phyloP scores from a whole-genome alignment of 2,113 vertebrate species.

The Nicator chloris region DNA sequence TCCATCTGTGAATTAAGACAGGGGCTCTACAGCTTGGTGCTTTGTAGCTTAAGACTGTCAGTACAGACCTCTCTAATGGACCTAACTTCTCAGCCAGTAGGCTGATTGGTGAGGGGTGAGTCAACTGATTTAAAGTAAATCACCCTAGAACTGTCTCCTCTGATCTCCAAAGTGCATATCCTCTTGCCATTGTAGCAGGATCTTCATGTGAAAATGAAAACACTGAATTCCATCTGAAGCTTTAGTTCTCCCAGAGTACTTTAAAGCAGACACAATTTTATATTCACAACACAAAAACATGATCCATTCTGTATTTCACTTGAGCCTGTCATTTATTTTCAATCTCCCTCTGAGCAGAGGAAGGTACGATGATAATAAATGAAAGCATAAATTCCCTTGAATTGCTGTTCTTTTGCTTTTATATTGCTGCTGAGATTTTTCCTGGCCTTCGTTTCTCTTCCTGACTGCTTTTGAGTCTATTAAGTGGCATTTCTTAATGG shows the following conservation, averaged over 20 bases:
- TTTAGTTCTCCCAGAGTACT: neutral
- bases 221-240: neutral
- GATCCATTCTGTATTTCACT: slow-evolving; percentile 41
- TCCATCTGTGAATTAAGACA: neutral
- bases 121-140: neutral
- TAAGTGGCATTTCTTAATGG: neutral
- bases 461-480: neutral
- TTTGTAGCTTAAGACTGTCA: neutral
- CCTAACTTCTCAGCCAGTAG: neutral
- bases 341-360: slow-evolving; percentile 1
- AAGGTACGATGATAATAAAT: slow-evolving; percentile 49
- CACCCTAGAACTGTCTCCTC: neutral
- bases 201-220: neutral
- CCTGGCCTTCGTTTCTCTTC: neutral
- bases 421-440: slow-evolving; percentile 3
- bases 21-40: neutral
- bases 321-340: slow-evolving; percentile 49
- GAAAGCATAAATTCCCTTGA: slow-evolving; percentile 56
- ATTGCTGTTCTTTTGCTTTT: slow-evolving; percentile 37
- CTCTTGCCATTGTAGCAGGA: neutral
- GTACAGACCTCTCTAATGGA: neutral
- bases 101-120: neutral
- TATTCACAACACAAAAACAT: slow-evolving; percentile 32
- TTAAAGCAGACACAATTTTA: slow-evolving; percentile 3
- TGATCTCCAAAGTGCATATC: neutral